Conservation (phyloP, 2,113 vertebrate genomes). For the Salvelinus fontinalis region DNA sequence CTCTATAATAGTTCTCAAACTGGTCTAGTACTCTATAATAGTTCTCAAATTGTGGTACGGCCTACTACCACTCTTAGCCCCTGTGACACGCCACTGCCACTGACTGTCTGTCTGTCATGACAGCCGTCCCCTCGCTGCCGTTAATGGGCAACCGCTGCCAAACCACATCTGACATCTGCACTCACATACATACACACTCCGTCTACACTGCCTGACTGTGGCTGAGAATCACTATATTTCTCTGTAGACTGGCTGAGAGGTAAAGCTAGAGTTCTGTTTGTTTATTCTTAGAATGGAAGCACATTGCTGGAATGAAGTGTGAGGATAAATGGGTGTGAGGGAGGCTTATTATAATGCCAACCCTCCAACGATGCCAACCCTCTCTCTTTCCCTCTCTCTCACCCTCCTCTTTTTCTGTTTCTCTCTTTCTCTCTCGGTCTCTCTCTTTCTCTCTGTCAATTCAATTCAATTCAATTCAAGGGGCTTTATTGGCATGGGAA, state of each 20-base stretch:
- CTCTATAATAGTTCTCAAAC: too few relatives aligned
- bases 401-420: too few relatives aligned
- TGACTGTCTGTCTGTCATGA: background rate
- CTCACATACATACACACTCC: conserved; percentile 1
- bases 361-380: background rate
- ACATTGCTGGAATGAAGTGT: background rate
- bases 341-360: background rate
- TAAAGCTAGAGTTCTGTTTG: conserved; percentile 11
- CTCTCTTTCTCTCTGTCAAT: too few relatives aligned
- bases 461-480: too few relatives aligned
- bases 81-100: background rate
- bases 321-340: background rate
- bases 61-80: background rate
- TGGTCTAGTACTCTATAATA: too few relatives aligned
- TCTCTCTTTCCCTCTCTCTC: background rate
- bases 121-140: background rate
- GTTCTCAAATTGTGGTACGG: too few relatives aligned
- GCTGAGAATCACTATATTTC: conserved; percentile 13
- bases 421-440: too few relatives aligned
- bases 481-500: too few relatives aligned
- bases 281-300: background rate
- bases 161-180: conserved; percentile 14
- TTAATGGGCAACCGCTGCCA: conserved; percentile 14
- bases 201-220: conserved; percentile 4
- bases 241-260: conserved; percentile 7